Percentiles rank a stretch among this genome's conserved stretches.
phyloP scores from a whole-genome alignment of 2,888 invertebrate species.

The Ceramica pisi region DNA sequence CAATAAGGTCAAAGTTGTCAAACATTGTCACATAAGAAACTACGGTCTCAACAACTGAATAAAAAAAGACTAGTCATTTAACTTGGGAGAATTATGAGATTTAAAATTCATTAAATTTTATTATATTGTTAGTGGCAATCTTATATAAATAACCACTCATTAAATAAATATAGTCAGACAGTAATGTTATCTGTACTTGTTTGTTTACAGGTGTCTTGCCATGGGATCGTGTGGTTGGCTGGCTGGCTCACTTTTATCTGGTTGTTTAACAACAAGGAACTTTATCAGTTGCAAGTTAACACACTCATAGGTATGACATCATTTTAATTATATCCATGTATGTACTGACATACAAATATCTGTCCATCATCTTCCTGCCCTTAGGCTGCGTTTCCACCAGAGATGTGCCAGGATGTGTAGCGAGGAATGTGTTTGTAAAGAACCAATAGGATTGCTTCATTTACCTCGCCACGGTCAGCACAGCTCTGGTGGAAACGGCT shows the following conservation, averaged over 20 bases:
- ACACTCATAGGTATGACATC: slow-evolving; percentile 93
- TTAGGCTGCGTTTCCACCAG: too few relatives aligned
- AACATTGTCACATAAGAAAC: not conserved
- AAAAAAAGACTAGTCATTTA: not conserved
- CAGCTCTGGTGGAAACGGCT: too few relatives aligned
- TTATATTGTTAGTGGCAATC: not conserved
- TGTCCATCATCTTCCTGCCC: too few relatives aligned
- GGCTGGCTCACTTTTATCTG: slow-evolving; percentile 95
- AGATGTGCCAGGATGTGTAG: too few relatives aligned
- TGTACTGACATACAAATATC: not conserved
- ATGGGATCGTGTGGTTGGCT: slow-evolving; percentile 96
- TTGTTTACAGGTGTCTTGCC: slow-evolving; percentile 94
- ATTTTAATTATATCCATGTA: slow-evolving; percentile 1
- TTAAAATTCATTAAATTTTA: not conserved
- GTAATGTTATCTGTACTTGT: slow-evolving; percentile 24
- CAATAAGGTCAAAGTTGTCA: not conserved
- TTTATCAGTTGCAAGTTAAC: slow-evolving; percentile 96
- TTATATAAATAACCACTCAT: not conserved
- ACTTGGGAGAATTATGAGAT: not conserved
- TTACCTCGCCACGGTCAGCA: too few relatives aligned
- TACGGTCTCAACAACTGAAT: not conserved
- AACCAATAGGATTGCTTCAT: too few relatives aligned
- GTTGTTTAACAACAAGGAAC: slow-evolving; percentile 92
- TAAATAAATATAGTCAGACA: not conserved
- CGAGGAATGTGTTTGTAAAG: too few relatives aligned